Evolutionary conservation across 2,113 vertebrate genomes (phyloP), one percentile per base, ranked within the genome.

Genomic region (Pachypanchax playfairii): DNA sequence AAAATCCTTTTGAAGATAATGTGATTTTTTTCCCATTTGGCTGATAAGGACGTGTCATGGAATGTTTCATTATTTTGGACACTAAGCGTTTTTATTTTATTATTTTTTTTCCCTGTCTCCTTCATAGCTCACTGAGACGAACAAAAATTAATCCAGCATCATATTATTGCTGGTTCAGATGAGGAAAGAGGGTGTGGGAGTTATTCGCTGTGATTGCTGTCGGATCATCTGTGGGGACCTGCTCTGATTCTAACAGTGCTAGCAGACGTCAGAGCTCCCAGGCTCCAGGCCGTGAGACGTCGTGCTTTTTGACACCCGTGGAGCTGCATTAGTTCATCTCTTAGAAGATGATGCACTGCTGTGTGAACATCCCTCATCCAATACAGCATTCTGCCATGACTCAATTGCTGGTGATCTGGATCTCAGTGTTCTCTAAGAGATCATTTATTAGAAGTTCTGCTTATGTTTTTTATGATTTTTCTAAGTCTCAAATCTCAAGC

Each of bases 1-100:
- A 87, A 89, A 90, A 86, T 57, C 69, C 79, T 90, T 88, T 87
- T 91, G 85, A 91, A 89, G 90, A 91, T 91, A 91, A 91, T 91
- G 83, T 79, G 80, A 88, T 90, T 90, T 87, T 91, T 86, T 90
- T 90, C 84, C n/a, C 86, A 85, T 90, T 89, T 83, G 71, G 52
- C 78, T 76, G 88, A 91, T 91, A 91, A 89, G 82, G 80, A 91
- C 56, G 75, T 88, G 85, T 90, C 89, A 89, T 85, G 78, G 75
- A 90, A 82, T 74, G 78, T 81, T 90, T 91, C 84, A 85, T 89
- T 88, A 89, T 90, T 90, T 88, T 88, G 86, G 86, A 90, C 83
- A 87, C 84, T 88, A 86, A 90, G 90, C 89, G 77, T 82, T 88
- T 82, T 85, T 81, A 14, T n/a, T n/a, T n/a, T n/a, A 18, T 42